Base-by-base conservation (phyloP, 1,140 invertebrate genomes). In the Bombus difficillimus region DNA sequence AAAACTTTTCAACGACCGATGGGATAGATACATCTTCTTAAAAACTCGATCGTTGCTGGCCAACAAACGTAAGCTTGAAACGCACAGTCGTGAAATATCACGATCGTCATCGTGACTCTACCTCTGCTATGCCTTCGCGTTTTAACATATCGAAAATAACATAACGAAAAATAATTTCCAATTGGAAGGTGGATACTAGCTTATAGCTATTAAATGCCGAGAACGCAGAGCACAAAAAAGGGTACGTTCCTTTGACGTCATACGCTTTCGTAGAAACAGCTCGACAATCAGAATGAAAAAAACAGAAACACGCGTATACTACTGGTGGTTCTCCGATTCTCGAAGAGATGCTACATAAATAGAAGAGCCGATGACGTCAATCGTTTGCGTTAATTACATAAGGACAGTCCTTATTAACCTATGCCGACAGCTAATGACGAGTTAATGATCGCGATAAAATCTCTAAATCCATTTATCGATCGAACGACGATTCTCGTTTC, bases 321-420 rank as follows among this genome's bases (percentile, higher is more conserved):
- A 43, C 39, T 73, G 0, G 28, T 69, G 59, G 57, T 64, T 80
- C 68, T 32, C 41, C 25, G 83, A 59, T 73, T 83, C 18, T 80
- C 41, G 53, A 80, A 72, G 28, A 72, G 39, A 80, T 39, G 13
- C 68, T 53, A 85, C 83, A 84, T 83, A 91, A 91, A 88, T 91
- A 90, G 85, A 76, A 68, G 86, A 93, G 86, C 91, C 90, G 86
- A 84, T 94, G 93, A 94, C 92, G 92, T 93, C 93, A 94, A 94
- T 92, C 89, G 84, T 91, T 86, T 82, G 83, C 81, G 86, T 90
- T 93, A 93, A 94, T 94, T 92, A 92, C 91, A 90, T 92, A 91
- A 93, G 89, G 88, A 94, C 87, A 88, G 90, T 92, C 83, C 87
- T 91, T 25, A 91, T 94, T 93, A 92, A 92, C 88, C 89, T 92